phyloP scores from a whole-genome alignment of 2,797 vertebrate species.

The Platyrinchus mystaceus region DNA sequence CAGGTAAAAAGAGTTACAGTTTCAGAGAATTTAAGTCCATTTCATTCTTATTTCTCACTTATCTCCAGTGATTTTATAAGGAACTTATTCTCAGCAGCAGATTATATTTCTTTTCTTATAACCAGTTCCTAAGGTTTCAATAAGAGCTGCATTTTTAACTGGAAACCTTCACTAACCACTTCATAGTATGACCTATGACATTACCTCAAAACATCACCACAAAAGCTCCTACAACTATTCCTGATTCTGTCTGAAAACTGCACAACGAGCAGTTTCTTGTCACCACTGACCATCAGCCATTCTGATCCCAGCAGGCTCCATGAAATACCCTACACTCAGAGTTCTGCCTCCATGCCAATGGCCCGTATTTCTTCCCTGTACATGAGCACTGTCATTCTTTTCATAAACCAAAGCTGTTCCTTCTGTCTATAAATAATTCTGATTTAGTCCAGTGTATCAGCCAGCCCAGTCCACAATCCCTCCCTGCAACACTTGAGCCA shows the following conservation, averaged over 20 bases:
- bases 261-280: neutral
- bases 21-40: neutral
- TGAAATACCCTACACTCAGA: neutral
- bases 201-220: neutral
- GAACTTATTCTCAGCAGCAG: neutral
- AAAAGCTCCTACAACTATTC: neutral
- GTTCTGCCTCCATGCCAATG: neutral
- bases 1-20: neutral
- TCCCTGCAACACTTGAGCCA: neutral
- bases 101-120: neutral
- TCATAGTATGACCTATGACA: neutral
- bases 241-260: neutral
- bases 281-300: neutral
- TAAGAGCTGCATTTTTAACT: neutral
- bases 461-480: neutral
- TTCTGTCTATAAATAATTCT: neutral
- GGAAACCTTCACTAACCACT: constrained; percentile 1
- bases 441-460: neutral
- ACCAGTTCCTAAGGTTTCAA: neutral
- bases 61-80: neutral
- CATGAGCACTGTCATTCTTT: neutral
- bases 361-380: neutral
- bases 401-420: neutral
- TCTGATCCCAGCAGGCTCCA: neutral
- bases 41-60: neutral